A percentile compares a stretch with the other conserved stretches of the same genome.
Evolutionary conservation across 2,797 vertebrate genomes (phyloP).

Genomic region (Pseudomugil gertrudae): DNA sequence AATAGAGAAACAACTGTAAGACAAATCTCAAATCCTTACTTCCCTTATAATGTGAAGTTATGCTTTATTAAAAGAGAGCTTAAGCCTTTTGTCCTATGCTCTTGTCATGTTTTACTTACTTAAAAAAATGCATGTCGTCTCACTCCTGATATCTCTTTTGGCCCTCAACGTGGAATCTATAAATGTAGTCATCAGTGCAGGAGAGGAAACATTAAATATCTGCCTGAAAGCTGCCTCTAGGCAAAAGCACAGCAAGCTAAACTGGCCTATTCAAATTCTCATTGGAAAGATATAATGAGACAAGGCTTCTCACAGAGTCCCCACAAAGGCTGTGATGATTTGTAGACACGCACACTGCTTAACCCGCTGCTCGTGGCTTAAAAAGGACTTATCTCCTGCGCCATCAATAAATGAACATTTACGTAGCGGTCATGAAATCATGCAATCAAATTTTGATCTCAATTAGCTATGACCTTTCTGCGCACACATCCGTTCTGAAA

Average conservation of each 20-base stretch:
- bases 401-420: conserved; percentile 64
- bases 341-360: conserved; percentile 48
- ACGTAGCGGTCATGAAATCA: conserved; percentile 57
- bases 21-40: conserved; percentile 6
- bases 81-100: neutral
- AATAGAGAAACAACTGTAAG: neutral
- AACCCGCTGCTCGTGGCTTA: conserved; percentile 36
- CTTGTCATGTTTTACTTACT: neutral
- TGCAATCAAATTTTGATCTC: conserved; percentile 68
- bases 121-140: neutral
- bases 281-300: conserved; percentile 63
- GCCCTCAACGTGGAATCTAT: conserved; percentile 53
- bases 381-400: conserved; percentile 42
- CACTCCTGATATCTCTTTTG: conserved; percentile 19
- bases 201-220: conserved; percentile 66
- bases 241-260: conserved; percentile 66
- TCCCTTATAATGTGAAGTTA: neutral
- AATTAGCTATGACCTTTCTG: conserved; percentile 68
- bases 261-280: conserved; percentile 63
- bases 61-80: neutral
- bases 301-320: conserved; percentile 42
- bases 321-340: conserved; percentile 53
- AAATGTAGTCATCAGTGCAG: conserved; percentile 61
- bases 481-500: conserved; percentile 46
- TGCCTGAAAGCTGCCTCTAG: conserved; percentile 64